Evolutionary conservation across 2,797 vertebrate genomes (phyloP).

Genomic region (Malurus splendens): DNA sequence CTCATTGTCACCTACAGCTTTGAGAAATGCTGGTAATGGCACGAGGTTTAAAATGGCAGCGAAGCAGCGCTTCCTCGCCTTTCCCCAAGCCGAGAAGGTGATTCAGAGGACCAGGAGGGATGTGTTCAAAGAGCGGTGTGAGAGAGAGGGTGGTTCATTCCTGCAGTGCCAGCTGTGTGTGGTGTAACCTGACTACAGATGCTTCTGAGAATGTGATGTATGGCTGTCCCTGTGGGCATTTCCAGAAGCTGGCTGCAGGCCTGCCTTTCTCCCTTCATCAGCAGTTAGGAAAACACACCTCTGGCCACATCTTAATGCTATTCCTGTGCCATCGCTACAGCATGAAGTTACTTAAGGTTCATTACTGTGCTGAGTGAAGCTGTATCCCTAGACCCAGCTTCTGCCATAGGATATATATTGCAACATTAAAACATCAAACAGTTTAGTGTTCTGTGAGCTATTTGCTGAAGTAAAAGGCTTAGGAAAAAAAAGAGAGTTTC

Average conservation of each 20-base stretch:
- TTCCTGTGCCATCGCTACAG: neutral
- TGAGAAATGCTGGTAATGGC: neutral
- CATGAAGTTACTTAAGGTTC: neutral
- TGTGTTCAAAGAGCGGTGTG: neutral
- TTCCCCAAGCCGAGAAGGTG: neutral
- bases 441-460: constrained; percentile 20
- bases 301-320: constrained; percentile 9
- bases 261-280: constrained; percentile 2
- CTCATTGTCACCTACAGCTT: neutral
- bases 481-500: neutral
- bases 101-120: neutral
- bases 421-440: constrained; percentile 34
- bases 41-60: neutral
- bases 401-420: neutral
- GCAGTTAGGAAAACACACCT: neutral
- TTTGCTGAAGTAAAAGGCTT: constrained; percentile 36
- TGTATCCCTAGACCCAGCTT: neutral
- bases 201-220: neutral
- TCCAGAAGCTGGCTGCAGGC: neutral
- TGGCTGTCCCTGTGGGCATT: neutral
- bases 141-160: neutral
- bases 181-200: neutral
- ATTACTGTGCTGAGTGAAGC: neutral
- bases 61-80: neutral
- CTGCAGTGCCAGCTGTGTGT: neutral